phyloP scores from a whole-genome alignment of 2,113 vertebrate species.

The Gopherus flavomarginatus region DNA sequence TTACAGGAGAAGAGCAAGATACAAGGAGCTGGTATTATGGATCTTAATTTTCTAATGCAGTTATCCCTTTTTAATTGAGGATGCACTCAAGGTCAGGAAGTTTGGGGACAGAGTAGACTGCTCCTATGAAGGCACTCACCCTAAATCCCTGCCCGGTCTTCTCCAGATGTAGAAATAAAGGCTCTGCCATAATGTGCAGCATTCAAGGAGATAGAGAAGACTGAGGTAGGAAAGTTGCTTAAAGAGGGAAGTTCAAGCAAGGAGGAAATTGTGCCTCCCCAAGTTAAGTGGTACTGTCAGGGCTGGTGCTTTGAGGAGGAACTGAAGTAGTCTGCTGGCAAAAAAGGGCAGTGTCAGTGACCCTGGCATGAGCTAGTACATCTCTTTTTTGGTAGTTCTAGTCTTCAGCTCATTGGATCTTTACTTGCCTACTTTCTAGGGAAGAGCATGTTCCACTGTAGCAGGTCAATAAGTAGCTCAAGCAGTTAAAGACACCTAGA shows the following conservation, averaged over 20 bases:
- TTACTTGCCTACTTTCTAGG: neutral
- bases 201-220: neutral
- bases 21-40: neutral
- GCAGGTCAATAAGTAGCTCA: neutral
- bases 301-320: neutral
- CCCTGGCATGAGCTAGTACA: neutral
- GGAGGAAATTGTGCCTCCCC: neutral
- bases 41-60: rapidly evolving
- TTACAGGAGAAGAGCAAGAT: neutral
- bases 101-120: neutral
- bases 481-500: neutral
- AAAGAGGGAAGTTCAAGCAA: neutral
- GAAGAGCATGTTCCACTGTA: neutral
- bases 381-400: neutral
- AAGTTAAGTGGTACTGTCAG: neutral
- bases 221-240: neutral
- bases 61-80: neutral
- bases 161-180: neutral
- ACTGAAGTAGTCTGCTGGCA: neutral
- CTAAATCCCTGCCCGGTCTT: neutral
- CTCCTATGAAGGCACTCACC: neutral
- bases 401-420: neutral
- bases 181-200: neutral
- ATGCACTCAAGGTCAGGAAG: neutral
- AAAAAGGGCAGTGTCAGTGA: neutral